Conservation (phyloP, 2,888 invertebrate species). For the Nymphalis polychloros region DNA sequence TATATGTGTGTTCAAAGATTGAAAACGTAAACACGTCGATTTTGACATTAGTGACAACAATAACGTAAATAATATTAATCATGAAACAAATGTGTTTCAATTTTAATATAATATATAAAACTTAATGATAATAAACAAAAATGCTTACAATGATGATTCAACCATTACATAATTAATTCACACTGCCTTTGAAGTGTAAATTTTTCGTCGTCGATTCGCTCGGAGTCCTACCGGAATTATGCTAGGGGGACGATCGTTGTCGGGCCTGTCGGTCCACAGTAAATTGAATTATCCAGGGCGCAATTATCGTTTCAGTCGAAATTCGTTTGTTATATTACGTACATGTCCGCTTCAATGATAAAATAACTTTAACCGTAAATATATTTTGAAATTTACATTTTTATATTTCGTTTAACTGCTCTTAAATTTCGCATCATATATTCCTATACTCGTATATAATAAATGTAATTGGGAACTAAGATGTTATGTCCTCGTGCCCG, state of each 20-base stretch:
- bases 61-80: too few species aligned
- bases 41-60: too few species aligned
- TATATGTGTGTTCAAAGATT: too few species aligned
- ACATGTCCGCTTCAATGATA: background rate
- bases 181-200: conserved; percentile 8
- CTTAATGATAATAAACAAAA: background rate
- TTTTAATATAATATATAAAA: background rate
- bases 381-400: too few species aligned
- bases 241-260: conserved; percentile 2
- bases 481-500: too few species aligned
- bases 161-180: background rate
- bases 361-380: background rate
- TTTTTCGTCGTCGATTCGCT: conserved; percentile 1
- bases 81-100: background rate
- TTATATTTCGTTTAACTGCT: too few species aligned
- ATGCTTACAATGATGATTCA: background rate
- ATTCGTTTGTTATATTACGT: conserved; percentile 4
- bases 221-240: background rate
- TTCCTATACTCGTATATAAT: too few species aligned
- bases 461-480: too few species aligned
- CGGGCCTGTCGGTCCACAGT: conserved; percentile 7
- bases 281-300: conserved; percentile 9
- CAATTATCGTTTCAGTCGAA: conserved; percentile 9
- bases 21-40: too few species aligned
- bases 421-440: too few species aligned